Evolutionary conservation across 2,888 invertebrate species (phyloP).

Genomic region (Phalera bucephala): DNA sequence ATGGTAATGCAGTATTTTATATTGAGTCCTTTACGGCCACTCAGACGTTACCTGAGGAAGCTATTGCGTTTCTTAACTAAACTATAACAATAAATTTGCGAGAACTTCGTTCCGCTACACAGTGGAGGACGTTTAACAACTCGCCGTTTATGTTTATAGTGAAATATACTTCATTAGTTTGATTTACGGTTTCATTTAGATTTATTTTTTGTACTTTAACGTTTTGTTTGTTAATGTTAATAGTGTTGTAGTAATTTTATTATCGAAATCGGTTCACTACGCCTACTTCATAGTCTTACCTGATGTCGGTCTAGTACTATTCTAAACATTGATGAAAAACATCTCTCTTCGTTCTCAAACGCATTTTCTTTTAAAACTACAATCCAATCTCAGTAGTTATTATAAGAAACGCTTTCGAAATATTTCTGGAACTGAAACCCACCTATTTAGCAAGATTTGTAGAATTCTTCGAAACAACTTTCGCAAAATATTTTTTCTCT

Average conservation of each 20-base stretch:
- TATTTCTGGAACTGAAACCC: neutral
- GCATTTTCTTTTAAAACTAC: too few relatives aligned
- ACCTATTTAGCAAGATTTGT: constrained; percentile 29
- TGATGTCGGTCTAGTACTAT: too few relatives aligned
- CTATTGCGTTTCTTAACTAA: constrained; percentile 63
- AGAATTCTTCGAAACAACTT: constrained; percentile 36
- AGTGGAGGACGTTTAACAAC: constrained; percentile 53
- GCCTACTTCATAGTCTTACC: too few relatives aligned
- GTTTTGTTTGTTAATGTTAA: neutral
- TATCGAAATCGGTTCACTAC: too few relatives aligned
- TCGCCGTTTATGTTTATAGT: constrained; percentile 53
- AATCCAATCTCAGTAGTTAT: too few relatives aligned
- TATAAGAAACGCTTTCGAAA: neutral
- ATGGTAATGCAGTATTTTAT: constrained; percentile 52
- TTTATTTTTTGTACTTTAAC: constrained; percentile 15
- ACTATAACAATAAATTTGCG: constrained; percentile 70
- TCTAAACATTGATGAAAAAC: too few relatives aligned
- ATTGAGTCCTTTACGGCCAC: constrained; percentile 52
- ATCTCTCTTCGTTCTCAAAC: too few relatives aligned
- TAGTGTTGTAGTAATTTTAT: neutral
- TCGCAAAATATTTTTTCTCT: constrained; percentile 36
- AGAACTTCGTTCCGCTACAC: constrained; percentile 60
- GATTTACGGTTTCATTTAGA: constrained; percentile 32
- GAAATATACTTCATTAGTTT: constrained; percentile 49
- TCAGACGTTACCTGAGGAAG: constrained; percentile 45